These are phyloP conservation scores for Charanyca ferruginea DNA, from an alignment of 2,888 invertebrate genomes.

Conservation along the genomic window DNA sequence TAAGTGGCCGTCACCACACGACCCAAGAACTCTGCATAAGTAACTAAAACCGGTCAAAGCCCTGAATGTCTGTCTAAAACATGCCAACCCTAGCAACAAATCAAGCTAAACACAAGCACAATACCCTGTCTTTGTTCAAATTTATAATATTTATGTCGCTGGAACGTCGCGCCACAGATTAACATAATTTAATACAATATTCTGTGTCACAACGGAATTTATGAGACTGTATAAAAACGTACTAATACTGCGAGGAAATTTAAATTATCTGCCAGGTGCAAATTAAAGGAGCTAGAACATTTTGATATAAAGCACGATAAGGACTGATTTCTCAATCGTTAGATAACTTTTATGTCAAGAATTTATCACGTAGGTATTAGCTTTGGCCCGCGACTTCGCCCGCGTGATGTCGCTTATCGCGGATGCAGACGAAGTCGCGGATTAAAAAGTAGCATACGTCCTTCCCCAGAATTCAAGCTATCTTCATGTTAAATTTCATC, in stretches of 20 bases:
- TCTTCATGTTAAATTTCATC: no score
- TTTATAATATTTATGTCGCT: constrained; percentile 54
- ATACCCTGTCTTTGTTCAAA: constrained; percentile 40
- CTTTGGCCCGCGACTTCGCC: no score
- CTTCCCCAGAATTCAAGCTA: no score
- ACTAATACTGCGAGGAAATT: constrained; percentile 7
- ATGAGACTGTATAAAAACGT: constrained; percentile 27
- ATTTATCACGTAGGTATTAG: no score
- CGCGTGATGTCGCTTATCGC: no score
- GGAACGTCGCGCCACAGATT: constrained; percentile 45
- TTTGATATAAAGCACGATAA: neutral
- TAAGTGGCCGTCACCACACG: no score
- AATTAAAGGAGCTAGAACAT: neutral
- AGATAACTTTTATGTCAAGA: no score
- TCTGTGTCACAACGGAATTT: constrained; percentile 41
- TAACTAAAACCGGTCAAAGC: neutral
- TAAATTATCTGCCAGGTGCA: constrained; percentile 24
- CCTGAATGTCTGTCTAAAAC: neutral
- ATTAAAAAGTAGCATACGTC: no score
- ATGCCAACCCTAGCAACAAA: constrained; percentile 30
- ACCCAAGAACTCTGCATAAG: no score
- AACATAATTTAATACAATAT: constrained; percentile 54
- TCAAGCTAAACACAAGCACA: constrained; percentile 42
- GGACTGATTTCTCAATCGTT: no score
- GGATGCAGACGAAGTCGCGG: no score